Evolutionary conservation across 2,888 invertebrate genomes (phyloP).

Genomic region (Agonopterix arenella): DNA sequence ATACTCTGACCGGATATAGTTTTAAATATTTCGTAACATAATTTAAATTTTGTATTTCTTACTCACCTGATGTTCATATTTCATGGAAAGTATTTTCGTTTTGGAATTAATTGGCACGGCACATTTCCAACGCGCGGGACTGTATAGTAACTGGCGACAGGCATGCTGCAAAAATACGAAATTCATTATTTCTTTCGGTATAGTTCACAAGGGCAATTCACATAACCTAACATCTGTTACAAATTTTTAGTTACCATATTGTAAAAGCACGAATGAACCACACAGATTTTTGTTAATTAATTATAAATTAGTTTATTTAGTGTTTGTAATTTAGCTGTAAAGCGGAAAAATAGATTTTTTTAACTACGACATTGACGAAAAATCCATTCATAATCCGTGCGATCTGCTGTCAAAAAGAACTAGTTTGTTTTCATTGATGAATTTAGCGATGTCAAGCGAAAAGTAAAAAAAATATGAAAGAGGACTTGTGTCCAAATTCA

Average conservation of each 20-base stretch:
- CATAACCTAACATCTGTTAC: constrained; percentile 40
- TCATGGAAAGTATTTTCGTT: constrained; percentile 36
- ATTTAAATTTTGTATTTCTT: too few relatives aligned
- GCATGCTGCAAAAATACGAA: constrained; percentile 48
- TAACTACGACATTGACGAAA: constrained; percentile 35
- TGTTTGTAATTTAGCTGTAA: constrained; percentile 24
- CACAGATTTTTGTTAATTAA: constrained; percentile 18
- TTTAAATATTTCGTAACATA: too few relatives aligned
- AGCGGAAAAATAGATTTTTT: constrained; percentile 35
- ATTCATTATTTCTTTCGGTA: constrained; percentile 11
- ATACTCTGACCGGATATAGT: too few relatives aligned
- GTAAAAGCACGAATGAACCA: constrained; percentile 18
- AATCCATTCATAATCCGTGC: constrained; percentile 44
- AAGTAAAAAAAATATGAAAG: too few relatives aligned
- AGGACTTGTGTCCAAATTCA: too few relatives aligned
- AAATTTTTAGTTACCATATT: constrained; percentile 33
- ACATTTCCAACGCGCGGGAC: constrained; percentile 66
- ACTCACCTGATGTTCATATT: constrained; percentile 51
- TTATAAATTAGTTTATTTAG: constrained; percentile 14
- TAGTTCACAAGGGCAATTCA: constrained; percentile 32
- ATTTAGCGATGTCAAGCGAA: not conserved
- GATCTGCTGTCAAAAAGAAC: constrained; percentile 38
- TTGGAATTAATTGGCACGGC: constrained; percentile 52
- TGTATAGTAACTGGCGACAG: constrained; percentile 63
- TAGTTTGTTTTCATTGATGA: constrained; percentile 1